phyloP scores from a whole-genome alignment of 2,797 vertebrate species.

The Pangasius djambal region DNA sequence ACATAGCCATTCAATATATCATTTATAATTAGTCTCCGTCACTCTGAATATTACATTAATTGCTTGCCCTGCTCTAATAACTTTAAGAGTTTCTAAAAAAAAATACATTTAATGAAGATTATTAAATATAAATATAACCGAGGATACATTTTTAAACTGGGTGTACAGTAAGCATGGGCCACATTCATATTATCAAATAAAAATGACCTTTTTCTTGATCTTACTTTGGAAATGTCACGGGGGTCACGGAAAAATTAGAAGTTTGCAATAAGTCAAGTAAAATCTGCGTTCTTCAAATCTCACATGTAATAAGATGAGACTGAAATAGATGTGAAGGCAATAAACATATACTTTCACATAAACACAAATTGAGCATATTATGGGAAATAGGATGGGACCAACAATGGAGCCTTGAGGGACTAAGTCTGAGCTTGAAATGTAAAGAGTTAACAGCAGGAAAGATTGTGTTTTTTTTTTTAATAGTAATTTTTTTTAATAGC shows the following conservation, averaged over 20 bases:
- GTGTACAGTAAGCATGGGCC: not conserved
- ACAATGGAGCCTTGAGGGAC: not conserved
- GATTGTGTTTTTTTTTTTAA: not conserved
- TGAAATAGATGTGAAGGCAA: slow-evolving; percentile 6
- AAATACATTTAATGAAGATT: not conserved
- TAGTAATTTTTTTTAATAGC: not conserved
- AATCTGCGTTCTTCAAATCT: slow-evolving; percentile 16
- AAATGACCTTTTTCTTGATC: not conserved
- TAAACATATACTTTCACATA: not conserved
- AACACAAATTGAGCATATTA: not conserved
- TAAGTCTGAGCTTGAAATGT: not conserved
- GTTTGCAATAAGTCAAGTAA: slow-evolving; percentile 3
- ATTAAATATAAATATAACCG: not conserved
- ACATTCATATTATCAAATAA: slow-evolving; percentile 16
- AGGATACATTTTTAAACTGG: not conserved
- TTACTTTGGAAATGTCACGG: slow-evolving; percentile 25
- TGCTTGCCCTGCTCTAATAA: not conserved
- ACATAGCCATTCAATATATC: not conserved
- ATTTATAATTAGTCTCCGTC: not conserved
- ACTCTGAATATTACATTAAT: not conserved
- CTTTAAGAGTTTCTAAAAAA: not conserved
- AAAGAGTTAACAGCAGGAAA: not conserved
- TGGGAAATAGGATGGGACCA: not conserved
- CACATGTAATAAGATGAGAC: slow-evolving; percentile 6
- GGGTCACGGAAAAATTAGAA: not conserved